Conservation (phyloP, 2,888 invertebrate species). For the Sthenelais limicola region DNA sequence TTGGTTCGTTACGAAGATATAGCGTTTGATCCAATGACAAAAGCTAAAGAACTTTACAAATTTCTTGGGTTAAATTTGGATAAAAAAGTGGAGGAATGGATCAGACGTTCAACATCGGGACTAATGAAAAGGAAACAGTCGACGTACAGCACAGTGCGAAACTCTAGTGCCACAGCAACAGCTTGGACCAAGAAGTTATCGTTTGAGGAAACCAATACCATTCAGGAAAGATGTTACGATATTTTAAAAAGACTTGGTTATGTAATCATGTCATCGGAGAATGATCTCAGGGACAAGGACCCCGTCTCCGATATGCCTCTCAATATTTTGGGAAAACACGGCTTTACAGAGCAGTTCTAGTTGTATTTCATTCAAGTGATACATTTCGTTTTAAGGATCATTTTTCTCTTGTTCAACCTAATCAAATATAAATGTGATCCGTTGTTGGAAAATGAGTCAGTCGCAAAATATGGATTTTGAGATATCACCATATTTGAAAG, state of each 20-base stretch:
- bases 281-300: not conserved
- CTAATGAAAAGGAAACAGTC: not conserved
- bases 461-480: too few species aligned
- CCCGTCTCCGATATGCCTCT: too few species aligned
- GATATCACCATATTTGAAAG: too few species aligned
- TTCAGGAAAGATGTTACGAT: not conserved
- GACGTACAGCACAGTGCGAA: not conserved
- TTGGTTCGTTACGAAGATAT: constrained; percentile 27
- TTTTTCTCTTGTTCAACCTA: too few species aligned
- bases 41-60: not conserved
- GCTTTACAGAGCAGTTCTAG: too few species aligned
- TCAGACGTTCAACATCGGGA: not conserved
- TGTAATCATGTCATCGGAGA: not conserved
- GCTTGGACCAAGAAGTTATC: not conserved
- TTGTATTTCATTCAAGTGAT: too few species aligned
- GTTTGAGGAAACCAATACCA: not conserved
- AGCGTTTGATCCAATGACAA: not conserved
- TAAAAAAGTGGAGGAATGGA: constrained; percentile 1
- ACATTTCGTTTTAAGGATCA: too few species aligned
- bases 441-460: too few species aligned
- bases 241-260: constrained; percentile 10
- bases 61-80: not conserved
- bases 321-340: too few species aligned
- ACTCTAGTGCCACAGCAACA: not conserved
- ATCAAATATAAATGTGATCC: too few species aligned